phyloP scores from a whole-genome alignment of 1,140 invertebrate genomes.

The Drosophila guanche region DNA sequence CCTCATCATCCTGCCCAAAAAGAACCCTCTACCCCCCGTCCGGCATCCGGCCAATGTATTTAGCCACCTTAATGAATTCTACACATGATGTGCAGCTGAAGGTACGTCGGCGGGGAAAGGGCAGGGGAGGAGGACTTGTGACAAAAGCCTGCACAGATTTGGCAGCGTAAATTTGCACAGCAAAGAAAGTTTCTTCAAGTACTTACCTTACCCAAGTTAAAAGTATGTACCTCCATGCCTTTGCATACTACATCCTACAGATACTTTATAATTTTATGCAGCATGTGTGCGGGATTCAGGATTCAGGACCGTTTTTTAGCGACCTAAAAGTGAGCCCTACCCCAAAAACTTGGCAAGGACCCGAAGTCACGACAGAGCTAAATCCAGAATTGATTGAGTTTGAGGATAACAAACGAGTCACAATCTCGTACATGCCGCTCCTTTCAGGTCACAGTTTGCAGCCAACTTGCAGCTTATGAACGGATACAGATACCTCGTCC shows the following conservation, averaged over 20 bases:
- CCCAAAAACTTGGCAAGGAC: slow-evolving; percentile 26
- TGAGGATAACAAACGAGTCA: too few relatives aligned
- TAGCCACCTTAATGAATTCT: slow-evolving; percentile 82
- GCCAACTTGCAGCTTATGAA: background rate
- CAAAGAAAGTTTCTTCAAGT: slow-evolving; percentile 68
- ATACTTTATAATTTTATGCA: slow-evolving; percentile 77
- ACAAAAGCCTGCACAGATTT: slow-evolving; percentile 80
- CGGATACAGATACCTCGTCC: slow-evolving; percentile 6
- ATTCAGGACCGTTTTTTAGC: slow-evolving; percentile 9
- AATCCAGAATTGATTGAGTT: too few relatives aligned
- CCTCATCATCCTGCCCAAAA: slow-evolving; percentile 31
- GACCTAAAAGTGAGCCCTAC: slow-evolving; percentile 20
- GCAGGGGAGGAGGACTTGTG: slow-evolving; percentile 47
- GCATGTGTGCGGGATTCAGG: slow-evolving; percentile 57
- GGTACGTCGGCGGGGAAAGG: too few relatives aligned
- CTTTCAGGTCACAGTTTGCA: too few relatives aligned
- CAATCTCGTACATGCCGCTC: too few relatives aligned
- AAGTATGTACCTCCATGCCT: background rate
- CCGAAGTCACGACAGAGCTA: slow-evolving; percentile 19
- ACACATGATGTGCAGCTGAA: slow-evolving; percentile 72
- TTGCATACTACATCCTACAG: slow-evolving; percentile 22
- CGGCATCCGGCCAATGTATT: slow-evolving; percentile 57
- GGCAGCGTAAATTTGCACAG: slow-evolving; percentile 65
- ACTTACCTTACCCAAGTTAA: slow-evolving; percentile 21
- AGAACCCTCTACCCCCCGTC: background rate